Evolutionary conservation across 2,797 vertebrate genomes (phyloP).

Genomic region (Karalla daura): DNA sequence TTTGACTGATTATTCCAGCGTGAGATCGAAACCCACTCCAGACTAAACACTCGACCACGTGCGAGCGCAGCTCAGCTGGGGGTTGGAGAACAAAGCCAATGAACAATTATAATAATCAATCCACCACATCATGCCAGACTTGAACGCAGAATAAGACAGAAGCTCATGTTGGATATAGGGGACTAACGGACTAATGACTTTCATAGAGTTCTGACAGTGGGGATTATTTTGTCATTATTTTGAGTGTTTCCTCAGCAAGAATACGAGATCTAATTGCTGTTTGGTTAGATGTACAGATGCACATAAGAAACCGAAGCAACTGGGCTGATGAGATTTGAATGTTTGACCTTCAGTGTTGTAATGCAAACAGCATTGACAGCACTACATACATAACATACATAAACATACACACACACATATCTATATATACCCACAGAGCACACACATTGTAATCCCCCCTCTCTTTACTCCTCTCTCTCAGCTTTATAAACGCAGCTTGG

Average conservation of each 20-base stretch:
- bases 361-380: slow-evolving; percentile 26
- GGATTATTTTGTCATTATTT: slow-evolving; percentile 1
- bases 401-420: not conserved
- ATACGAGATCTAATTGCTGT: too few relatives aligned
- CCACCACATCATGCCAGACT: not conserved
- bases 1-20: slow-evolving; percentile 3
- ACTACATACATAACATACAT: slow-evolving; percentile 13
- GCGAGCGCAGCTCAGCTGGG: not conserved
- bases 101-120: slow-evolving; percentile 29
- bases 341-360: slow-evolving; percentile 21
- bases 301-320: not conserved
- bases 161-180: not conserved
- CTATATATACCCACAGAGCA: not conserved
- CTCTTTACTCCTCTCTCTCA: slow-evolving; percentile 14
- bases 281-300: too few relatives aligned
- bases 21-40: slow-evolving; percentile 4
- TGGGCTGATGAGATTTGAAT: not conserved
- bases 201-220: not conserved
- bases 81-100: not conserved
- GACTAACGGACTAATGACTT: not conserved
- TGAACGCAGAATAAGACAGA: not conserved
- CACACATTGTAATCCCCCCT: slow-evolving; percentile 5
- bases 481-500: slow-evolving; percentile 8
- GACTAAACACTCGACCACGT: not conserved
- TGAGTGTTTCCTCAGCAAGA: too few relatives aligned